These are phyloP conservation scores for Oligia latruncula DNA, from an alignment of 2,888 invertebrate genomes.

Conservation along the genomic window DNA sequence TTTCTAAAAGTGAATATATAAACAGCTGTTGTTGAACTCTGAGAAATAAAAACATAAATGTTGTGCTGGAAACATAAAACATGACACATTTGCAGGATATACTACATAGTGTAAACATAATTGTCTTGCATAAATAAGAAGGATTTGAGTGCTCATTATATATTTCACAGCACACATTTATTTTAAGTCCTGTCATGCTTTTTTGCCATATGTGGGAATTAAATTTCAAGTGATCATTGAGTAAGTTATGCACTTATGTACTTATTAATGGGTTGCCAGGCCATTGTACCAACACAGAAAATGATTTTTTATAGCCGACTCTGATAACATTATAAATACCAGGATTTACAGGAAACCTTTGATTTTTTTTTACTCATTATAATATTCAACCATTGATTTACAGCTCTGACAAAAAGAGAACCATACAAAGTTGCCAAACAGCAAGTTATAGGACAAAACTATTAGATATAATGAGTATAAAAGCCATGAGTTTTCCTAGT, in stretches of 20 bases:
- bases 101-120: neutral
- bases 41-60: slow-evolving; percentile 36
- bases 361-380: slow-evolving; percentile 20
- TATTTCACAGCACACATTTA: slow-evolving; percentile 43
- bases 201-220: slow-evolving; percentile 31
- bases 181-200: slow-evolving; percentile 32
- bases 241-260: slow-evolving; percentile 6
- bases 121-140: slow-evolving; percentile 1
- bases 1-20: slow-evolving; percentile 6
- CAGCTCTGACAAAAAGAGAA: neutral
- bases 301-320: neutral
- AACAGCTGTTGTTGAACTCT: slow-evolving; percentile 22
- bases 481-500: slow-evolving; percentile 29
- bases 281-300: slow-evolving; percentile 11
- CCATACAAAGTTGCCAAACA: neutral
- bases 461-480: slow-evolving; percentile 30
- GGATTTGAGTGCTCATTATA: slow-evolving; percentile 1
- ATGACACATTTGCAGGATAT: slow-evolving; percentile 7
- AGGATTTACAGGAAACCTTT: slow-evolving; percentile 18
- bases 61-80: slow-evolving; percentile 44
- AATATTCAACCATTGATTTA: slow-evolving; percentile 2
- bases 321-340: slow-evolving; percentile 1
- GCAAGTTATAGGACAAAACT: neutral
- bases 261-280: slow-evolving; percentile 15
- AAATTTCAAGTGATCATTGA: slow-evolving; percentile 12